These are phyloP conservation scores for Andrena bicolor DNA, from an alignment of 2,888 invertebrate species.

Conservation along the genomic window DNA sequence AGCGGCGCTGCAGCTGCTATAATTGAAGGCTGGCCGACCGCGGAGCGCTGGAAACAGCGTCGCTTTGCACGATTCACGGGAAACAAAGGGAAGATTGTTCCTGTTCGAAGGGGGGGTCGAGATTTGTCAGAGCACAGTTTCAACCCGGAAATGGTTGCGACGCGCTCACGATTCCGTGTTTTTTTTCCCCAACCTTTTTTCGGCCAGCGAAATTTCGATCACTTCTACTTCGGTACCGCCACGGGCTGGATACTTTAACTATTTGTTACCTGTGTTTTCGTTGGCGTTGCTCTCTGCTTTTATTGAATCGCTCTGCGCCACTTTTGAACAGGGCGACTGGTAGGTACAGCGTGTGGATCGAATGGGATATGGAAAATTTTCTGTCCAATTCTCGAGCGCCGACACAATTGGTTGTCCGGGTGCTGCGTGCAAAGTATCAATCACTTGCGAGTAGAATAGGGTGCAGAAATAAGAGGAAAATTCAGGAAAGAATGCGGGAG, in stretches of 20 bases:
- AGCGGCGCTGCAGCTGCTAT: conserved; percentile 31
- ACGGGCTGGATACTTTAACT: not conserved
- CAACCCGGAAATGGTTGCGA: not conserved
- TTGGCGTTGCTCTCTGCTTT: not conserved
- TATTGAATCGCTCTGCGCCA: not conserved
- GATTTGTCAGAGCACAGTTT: conserved; percentile 19
- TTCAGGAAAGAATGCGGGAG: too few relatives aligned
- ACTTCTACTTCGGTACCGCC: conserved; percentile 2
- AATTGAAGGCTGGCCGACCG: conserved; percentile 39
- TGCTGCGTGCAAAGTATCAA: too few relatives aligned
- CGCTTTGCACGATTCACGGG: conserved; percentile 27
- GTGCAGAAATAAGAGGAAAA: too few relatives aligned
- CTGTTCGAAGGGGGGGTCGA: not conserved
- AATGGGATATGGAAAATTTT: too few relatives aligned
- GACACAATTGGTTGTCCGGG: too few relatives aligned
- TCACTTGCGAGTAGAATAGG: too few relatives aligned
- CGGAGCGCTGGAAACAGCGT: conserved; percentile 21
- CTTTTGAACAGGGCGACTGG: too few relatives aligned
- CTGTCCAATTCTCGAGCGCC: too few relatives aligned
- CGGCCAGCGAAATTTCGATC: not conserved
- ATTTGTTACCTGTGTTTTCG: conserved; percentile 3
- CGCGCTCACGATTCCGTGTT: too few relatives aligned
- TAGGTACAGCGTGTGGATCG: too few relatives aligned
- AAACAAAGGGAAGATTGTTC: conserved; percentile 48
- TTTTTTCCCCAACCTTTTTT: too few relatives aligned